Base-by-base conservation (phyloP, 2,113 vertebrate genomes). In the Elachura formosa region DNA sequence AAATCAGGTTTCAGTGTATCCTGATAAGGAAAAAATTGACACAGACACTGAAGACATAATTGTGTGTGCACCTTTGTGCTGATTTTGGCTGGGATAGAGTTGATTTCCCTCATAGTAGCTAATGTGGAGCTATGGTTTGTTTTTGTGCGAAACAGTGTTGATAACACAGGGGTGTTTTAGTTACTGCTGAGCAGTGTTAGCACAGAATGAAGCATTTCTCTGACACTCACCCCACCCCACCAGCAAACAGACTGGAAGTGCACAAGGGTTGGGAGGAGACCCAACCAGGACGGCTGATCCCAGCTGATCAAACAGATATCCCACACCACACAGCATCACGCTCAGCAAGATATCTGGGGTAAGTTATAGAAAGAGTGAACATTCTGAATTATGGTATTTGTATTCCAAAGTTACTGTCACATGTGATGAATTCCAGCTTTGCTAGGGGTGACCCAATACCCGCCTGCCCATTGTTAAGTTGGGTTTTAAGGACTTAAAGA, bases 11-110 rank as follows among this genome's bases (percentile, higher is more conserved):
- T 96, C 55, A 87, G 0, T 46, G 22, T 80, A 94, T 79, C 67
- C 17, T 91, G 45, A 88, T 93, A 64, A 72, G 66, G 76, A 22
- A 94, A 94, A 96, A 93, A 40, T 10, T 63, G 58, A 48, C 81
- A 58, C 18, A 93, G 67, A 74, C 48, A 68, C 49, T 77, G 62
- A 66, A 74, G 77, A 67, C 24, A 40, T 43, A 80, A 38, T 36
- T 69, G 36, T 68, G 12, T 31, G 22, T 36, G 36, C 11, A 40
- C 11, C 3, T 46, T 34, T 54, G 29, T 48, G 25, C 25, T 61
- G 54, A 31, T 68, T 68, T 54, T 68, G 29, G 0, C n/a, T 61
- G 31, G 5, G 25, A 6, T 48, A 26, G 21, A 61, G 8, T 54
- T 54, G 25, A 22, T 75, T 41, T 82, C 22, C 46, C 68, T 31